Evolutionary conservation across 1,140 invertebrate genomes (phyloP), one percentile per base, ranked within the genome.

Genomic region (Drosophila nigromelanica): DNA sequence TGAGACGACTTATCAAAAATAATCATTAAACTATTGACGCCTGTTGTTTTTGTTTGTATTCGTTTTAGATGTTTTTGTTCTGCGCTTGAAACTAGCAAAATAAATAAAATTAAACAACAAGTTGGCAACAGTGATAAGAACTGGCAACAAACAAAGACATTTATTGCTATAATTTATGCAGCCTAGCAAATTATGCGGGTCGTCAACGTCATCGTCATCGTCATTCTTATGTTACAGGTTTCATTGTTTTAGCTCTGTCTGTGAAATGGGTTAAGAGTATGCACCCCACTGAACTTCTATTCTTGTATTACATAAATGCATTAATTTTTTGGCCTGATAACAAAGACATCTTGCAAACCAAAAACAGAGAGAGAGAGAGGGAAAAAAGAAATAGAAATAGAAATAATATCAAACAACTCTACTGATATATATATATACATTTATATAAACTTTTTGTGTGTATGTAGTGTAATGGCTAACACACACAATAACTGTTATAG

Each of bases 211-310:
- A 54, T 12, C 33, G 15, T 37, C 11, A 35, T 51, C 27, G 14
- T 35, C 5, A 42, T 7, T 18, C 27, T 11, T 14, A 37, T 18
- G 39, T 8, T 14, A 15, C 24, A 43, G 15, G 21, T 30, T 21
- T 62, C 39, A 14, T 58, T 45, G 18, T 45, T 39, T 45, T 60
- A 64, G 48, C 58, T 69, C 42, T 69, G 50, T 56, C 58, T 62
- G 11, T 47, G 54, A 83, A 83, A 67, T 83, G 68, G 80, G 80
- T 80, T 83, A 85, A 86, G 80, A 86, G 55, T 80, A 86, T 83
- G 80, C 77, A 80, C 68, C 39, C 51, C 76, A 35, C 50, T 70
- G 54, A 43, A 30, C 39, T 45, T 62, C 14, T 45, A 12, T 24
- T 58, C 77, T 47, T 43, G 6, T 14, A 52, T 83, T 83, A 79